These are phyloP conservation scores for Clitarchus hookeri DNA, from an alignment of 2,888 invertebrate species.

Conservation along the genomic window DNA sequence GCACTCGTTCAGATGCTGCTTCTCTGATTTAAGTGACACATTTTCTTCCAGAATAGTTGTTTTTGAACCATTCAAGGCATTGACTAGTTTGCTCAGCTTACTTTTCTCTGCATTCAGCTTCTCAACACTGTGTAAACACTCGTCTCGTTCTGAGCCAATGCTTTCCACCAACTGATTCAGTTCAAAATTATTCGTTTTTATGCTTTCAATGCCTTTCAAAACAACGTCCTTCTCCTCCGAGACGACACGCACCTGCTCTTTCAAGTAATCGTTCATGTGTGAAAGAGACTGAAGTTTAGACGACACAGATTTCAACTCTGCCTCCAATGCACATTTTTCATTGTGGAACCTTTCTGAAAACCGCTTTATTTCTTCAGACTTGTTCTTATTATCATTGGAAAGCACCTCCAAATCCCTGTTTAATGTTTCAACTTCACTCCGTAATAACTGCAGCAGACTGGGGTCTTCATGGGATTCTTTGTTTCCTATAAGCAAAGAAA, in stretches of 20 bases:
- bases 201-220: constrained; percentile 35
- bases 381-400: constrained; percentile 20
- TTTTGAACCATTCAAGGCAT: constrained; percentile 25
- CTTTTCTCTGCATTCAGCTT: constrained; percentile 35
- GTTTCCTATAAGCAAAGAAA: neutral
- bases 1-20: constrained; percentile 31
- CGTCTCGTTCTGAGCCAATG: constrained; percentile 37
- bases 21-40: constrained; percentile 34
- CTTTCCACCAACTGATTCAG: constrained; percentile 34
- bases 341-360: constrained; percentile 31
- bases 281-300: neutral
- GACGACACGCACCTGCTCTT: constrained; percentile 29
- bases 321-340: constrained; percentile 29
- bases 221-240: constrained; percentile 36
- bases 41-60: constrained; percentile 31
- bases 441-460: neutral
- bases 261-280: constrained; percentile 14
- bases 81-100: constrained; percentile 29
- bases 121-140: constrained; percentile 28
- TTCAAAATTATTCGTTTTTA: constrained; percentile 40
- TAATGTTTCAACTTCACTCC: neutral
- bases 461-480: neutral
- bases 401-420: constrained; percentile 3
- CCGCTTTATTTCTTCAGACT: constrained; percentile 32
- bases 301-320: neutral